Percentiles rank a stretch among this genome's conserved stretches.
phyloP scores from a whole-genome alignment of 2,888 invertebrate genomes.

The Panzeria rudis region DNA sequence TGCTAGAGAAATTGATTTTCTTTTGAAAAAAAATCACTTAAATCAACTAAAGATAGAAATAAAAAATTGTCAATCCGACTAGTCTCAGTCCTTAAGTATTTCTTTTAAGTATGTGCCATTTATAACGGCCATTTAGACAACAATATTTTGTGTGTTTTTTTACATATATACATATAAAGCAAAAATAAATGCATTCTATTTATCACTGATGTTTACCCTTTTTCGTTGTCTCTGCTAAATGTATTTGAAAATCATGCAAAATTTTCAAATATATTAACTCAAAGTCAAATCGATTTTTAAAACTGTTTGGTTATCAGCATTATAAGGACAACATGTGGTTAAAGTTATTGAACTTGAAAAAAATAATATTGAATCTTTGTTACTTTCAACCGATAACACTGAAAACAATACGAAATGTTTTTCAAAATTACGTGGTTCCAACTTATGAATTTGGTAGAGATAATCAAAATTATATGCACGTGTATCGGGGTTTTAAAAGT shows the following conservation, averaged over 20 bases:
- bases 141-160: slow-evolving; percentile 52
- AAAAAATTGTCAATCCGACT: not conserved
- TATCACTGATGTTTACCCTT: not conserved
- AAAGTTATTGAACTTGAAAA: slow-evolving; percentile 58
- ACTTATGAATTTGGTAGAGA: too few relatives aligned
- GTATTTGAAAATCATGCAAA: slow-evolving; percentile 17
- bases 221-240: not conserved
- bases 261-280: slow-evolving; percentile 67
- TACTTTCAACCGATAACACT: too few relatives aligned
- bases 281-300: slow-evolving; percentile 80
- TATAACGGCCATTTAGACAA: slow-evolving; percentile 54
- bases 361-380: slow-evolving; percentile 36
- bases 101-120: slow-evolving; percentile 39
- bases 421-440: too few relatives aligned
- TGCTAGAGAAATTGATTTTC: too few relatives aligned
- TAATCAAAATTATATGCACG: too few relatives aligned
- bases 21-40: too few relatives aligned
- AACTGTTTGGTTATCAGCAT: slow-evolving; percentile 74
- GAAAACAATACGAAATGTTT: too few relatives aligned
- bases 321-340: slow-evolving; percentile 58
- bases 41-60: not conserved
- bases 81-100: slow-evolving; percentile 5
- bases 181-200: slow-evolving; percentile 9
- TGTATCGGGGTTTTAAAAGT: too few relatives aligned
- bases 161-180: not conserved